Base-by-base conservation (phyloP, 2,113 vertebrate species). In the Rhagologus leucostigma region DNA sequence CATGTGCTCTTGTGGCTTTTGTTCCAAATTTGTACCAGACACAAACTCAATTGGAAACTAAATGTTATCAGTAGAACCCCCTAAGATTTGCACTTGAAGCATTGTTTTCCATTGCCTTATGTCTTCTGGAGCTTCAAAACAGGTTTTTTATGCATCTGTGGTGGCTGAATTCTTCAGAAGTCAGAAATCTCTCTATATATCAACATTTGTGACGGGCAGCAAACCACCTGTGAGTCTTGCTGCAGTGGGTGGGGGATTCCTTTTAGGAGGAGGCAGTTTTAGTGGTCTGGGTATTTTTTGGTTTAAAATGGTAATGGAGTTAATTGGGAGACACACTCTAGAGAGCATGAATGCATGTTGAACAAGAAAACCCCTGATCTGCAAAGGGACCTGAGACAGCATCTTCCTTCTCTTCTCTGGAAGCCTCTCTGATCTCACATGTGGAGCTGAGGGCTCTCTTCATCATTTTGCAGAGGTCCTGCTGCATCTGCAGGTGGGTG, bases 361-460 rank as follows among this genome's bases (percentile, higher is more conserved):
- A 84, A 23, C 13, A 41, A 52, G 50, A 55, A 59, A 67, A 46
- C 4, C 6, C 9, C 37, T 76, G 7, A 62, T 44, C 32, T 78
- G 42, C n/a, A 59, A 24, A 84, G 39, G 11, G 9, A 65, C 15
- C 10, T 2, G 3, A 74, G 22, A 32, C 13, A 37, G 8, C 6
- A 10, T 56, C 42, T 71, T 87, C 20, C 5, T 32, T n/a, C 12
- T 15, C 22, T 84, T 60, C 49, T 62, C 47, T 53, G 29, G 60
- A 59, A 63, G 12, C 26, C 29, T 81, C 1, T 0, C 24, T 7
- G 3, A 37, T 77, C 39, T 57, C 37, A 17, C 3, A 2, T 1
- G 2, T 29, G 60, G 22, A n/a, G 16, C 2, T 33, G 15, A 73
- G 23, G 26, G 32, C 46, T 63, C 32, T 52, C 55, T 62, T 24